phyloP scores from a whole-genome alignment of 2,888 invertebrate species.

The Ophraella communa region DNA sequence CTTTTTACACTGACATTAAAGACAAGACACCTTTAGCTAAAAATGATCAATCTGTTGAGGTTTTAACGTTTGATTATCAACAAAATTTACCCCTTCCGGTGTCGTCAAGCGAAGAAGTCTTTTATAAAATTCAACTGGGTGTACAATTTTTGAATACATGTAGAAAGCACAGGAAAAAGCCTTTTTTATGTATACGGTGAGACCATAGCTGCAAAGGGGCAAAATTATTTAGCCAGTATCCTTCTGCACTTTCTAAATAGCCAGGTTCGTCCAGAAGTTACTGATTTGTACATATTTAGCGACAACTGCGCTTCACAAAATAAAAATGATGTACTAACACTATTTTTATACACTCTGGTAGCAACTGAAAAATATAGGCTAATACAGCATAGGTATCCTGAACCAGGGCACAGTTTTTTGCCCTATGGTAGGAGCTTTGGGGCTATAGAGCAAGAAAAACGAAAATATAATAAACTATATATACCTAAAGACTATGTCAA shows the following conservation, averaged over 20 bases:
- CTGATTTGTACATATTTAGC: constrained; percentile 22
- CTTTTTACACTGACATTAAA: constrained; percentile 35
- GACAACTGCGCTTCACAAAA: constrained; percentile 35
- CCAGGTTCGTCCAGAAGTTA: constrained; percentile 17
- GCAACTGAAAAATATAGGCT: constrained; percentile 17
- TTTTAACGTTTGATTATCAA: constrained; percentile 39
- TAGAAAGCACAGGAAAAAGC: constrained; percentile 12
- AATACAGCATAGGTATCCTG: constrained; percentile 29
- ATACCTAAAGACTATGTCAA: background rate
- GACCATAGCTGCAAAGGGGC: constrained; percentile 30
- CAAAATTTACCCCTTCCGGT: constrained; percentile 40
- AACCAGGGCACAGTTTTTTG: constrained; percentile 32
- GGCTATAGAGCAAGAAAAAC: background rate
- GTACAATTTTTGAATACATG: constrained; percentile 33
- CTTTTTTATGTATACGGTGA: constrained; percentile 35
- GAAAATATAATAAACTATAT: background rate
- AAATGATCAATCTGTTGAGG: constrained; percentile 27
- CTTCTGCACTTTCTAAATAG: constrained; percentile 25
- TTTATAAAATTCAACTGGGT: constrained; percentile 38
- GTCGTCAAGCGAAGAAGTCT: constrained; percentile 37
- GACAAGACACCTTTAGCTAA: constrained; percentile 33
- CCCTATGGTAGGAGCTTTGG: constrained; percentile 21
- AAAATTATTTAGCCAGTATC: constrained; percentile 26
- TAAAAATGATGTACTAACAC: constrained; percentile 31
- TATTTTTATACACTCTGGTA: constrained; percentile 29